phyloP scores from a whole-genome alignment of 2,113 vertebrate genomes.

The Coturnix japonica region DNA sequence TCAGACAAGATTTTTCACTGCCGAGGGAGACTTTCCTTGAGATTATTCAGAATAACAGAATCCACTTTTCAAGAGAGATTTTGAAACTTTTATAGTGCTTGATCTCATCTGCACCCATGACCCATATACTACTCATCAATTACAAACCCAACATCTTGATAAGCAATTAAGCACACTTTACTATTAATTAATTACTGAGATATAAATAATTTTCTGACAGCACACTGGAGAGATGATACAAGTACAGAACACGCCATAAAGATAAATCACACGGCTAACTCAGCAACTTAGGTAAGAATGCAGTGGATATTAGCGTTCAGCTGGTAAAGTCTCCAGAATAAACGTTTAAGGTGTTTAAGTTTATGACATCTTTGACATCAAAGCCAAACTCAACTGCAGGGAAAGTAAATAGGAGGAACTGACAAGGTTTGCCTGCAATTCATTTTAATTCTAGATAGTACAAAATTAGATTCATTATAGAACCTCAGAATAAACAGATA shows the following conservation, averaged over 20 bases:
- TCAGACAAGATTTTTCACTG: background rate
- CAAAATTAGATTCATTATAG: slow-evolving; percentile 16
- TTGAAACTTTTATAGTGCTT: background rate
- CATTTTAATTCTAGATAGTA: slow-evolving; percentile 1
- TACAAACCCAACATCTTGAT: background rate
- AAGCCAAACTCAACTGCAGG: background rate
- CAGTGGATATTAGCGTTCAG: background rate
- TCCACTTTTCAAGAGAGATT: background rate
- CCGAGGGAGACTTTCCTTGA: background rate
- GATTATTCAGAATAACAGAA: background rate
- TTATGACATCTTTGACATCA: slow-evolving; percentile 33
- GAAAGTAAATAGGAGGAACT: slow-evolving; percentile 23
- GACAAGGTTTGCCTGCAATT: slow-evolving; percentile 21
- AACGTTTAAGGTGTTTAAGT: slow-evolving; percentile 32
- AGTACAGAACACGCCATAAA: background rate
- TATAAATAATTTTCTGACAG: background rate
- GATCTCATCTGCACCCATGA: background rate
- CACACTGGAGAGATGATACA: background rate
- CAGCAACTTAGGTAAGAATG: background rate
- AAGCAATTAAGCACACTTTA: slow-evolving; percentile 7
- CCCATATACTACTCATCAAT: background rate
- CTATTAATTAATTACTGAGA: background rate
- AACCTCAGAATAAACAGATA: slow-evolving; percentile 29
- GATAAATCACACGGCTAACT: slow-evolving; percentile 18
- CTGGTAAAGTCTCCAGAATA: slow-evolving; percentile 5